Evolutionary conservation across 2,888 invertebrate species (phyloP).

Genomic region (Xestobium rufovillosum): DNA sequence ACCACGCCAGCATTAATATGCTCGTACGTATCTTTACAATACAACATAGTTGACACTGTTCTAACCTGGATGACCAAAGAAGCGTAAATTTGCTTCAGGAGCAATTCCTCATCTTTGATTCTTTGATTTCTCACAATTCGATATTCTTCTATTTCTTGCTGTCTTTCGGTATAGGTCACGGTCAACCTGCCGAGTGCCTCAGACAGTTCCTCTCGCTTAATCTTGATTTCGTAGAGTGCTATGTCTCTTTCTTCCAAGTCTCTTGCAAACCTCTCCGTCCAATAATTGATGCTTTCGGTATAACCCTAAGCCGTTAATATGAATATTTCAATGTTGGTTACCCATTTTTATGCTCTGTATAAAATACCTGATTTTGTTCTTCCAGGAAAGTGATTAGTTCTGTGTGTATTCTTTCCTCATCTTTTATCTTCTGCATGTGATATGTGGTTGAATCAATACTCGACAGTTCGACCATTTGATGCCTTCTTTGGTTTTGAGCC

Average conservation of each 20-base stretch:
- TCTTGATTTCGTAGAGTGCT: slow-evolving; percentile 26
- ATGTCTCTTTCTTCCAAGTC: slow-evolving; percentile 30
- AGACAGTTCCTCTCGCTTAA: slow-evolving; percentile 25
- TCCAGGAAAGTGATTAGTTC: slow-evolving; percentile 29
- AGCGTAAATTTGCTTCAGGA: no score
- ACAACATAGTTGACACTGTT: no score
- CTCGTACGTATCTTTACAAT: background rate
- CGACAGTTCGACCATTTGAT: slow-evolving; percentile 25
- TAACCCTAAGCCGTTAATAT: slow-evolving; percentile 25
- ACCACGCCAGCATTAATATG: no score
- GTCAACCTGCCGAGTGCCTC: slow-evolving; percentile 23
- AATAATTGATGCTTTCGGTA: slow-evolving; percentile 30
- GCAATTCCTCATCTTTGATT: slow-evolving; percentile 23
- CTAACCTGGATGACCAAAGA: slow-evolving; percentile 4
- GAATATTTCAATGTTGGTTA: slow-evolving; percentile 1
- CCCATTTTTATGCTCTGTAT: background rate
- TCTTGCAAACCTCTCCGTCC: slow-evolving; percentile 34
- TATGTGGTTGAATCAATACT: slow-evolving; percentile 22
- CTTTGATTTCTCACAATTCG: slow-evolving; percentile 24
- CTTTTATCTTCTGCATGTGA: slow-evolving; percentile 21
- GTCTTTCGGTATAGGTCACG: slow-evolving; percentile 23
- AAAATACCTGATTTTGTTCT: slow-evolving; percentile 25
- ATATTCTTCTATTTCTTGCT: slow-evolving; percentile 30
- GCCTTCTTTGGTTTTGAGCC: slow-evolving; percentile 29
- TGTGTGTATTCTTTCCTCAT: slow-evolving; percentile 29